Evolutionary conservation across 2,113 vertebrate genomes (phyloP).

Genomic region (Mugil cephalus): DNA sequence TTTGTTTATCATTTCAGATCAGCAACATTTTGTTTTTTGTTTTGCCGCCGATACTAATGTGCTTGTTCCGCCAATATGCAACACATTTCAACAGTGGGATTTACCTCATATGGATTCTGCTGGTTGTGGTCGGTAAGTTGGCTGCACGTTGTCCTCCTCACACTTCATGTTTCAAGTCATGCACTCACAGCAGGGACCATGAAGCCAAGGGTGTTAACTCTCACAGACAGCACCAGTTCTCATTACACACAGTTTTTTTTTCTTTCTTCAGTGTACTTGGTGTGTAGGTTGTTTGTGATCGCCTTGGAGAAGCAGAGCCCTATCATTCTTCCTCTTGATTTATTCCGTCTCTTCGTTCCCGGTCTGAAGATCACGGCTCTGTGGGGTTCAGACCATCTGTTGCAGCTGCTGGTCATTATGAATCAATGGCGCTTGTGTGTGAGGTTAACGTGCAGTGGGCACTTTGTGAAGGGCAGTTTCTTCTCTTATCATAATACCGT

Average conservation of each 20-base stretch:
- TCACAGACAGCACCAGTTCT: not conserved
- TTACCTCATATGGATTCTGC: constrained; percentile 97
- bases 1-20: constrained; percentile 88
- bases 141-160: constrained; percentile 27
- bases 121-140: constrained; percentile 97
- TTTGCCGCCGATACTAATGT: constrained; percentile 98
- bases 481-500: too few relatives aligned
- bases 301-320: too few relatives aligned
- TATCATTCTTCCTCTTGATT: not conserved
- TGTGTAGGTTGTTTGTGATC: too few relatives aligned
- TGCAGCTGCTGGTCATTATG: not conserved
- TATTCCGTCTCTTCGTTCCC: not conserved
- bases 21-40: constrained; percentile 99
- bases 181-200: too few relatives aligned
- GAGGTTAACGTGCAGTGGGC: not conserved
- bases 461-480: too few relatives aligned
- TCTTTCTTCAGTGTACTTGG: too few relatives aligned
- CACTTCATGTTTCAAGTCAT: too few relatives aligned
- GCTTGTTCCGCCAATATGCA: constrained; percentile 96
- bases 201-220: too few relatives aligned
- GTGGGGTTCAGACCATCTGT: not conserved
- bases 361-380: not conserved
- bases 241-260: too few relatives aligned
- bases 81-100: constrained; percentile 99
- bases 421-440: not conserved